Conservation (phyloP, 2,888 invertebrate genomes). For the Neoascia interrupta region DNA sequence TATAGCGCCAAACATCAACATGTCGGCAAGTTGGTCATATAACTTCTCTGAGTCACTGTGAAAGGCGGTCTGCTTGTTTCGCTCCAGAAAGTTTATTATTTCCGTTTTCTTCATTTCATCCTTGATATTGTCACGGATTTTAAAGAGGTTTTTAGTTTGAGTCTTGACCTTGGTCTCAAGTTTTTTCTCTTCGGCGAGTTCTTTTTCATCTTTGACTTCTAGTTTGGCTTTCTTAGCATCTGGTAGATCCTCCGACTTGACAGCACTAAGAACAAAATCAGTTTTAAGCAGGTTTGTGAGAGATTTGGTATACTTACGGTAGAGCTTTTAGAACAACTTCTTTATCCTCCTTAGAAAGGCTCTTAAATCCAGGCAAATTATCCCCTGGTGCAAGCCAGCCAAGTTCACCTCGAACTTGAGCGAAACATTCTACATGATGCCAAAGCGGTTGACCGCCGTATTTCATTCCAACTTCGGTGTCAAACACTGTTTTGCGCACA, state of each 20-base stretch:
- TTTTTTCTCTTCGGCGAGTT: conserved; percentile 82
- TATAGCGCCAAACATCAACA: conserved; percentile 93
- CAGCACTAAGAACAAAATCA: conserved; percentile 72
- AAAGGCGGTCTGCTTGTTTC: conserved; percentile 87
- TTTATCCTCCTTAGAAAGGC: conserved; percentile 87
- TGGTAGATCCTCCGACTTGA: conserved; percentile 81
- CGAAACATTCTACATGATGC: conserved; percentile 96
- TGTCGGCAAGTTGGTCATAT: conserved; percentile 89
- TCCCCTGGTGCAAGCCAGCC: conserved; percentile 87
- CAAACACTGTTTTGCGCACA: conserved; percentile 85
- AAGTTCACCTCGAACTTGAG: conserved; percentile 85
- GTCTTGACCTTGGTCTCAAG: conserved; percentile 81
- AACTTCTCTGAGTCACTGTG: conserved; percentile 82
- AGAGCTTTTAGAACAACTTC: conserved; percentile 83
- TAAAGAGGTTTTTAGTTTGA: conserved; percentile 80
- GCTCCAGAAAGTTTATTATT: conserved; percentile 83
- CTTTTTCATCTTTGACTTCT: conserved; percentile 82
- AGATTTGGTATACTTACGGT: conserved; percentile 81
- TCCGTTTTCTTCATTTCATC: conserved; percentile 83
- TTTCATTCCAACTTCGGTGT: conserved; percentile 86
- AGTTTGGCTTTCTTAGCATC: conserved; percentile 85
- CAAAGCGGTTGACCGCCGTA: conserved; percentile 92
- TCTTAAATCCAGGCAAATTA: conserved; percentile 87
- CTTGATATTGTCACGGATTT: conserved; percentile 84
- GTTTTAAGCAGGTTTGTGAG: background rate